Percentiles rank a stretch among this genome's conserved stretches.
Conservation (phyloP, 2,113 vertebrate species). For the Apodemus speciosus region DNA sequence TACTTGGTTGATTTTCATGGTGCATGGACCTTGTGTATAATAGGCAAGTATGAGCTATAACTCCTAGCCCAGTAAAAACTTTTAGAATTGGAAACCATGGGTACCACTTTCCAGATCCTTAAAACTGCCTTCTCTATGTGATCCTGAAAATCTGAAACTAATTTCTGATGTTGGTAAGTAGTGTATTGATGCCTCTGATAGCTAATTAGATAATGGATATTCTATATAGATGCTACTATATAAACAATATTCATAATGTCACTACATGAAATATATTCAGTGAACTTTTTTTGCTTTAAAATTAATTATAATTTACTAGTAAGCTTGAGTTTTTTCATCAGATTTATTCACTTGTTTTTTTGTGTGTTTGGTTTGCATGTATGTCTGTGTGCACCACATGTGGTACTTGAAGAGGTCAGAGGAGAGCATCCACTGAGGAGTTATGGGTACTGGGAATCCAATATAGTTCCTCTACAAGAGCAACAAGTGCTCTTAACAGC, state of each 20-base stretch:
- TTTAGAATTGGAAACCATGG: constrained; percentile 20
- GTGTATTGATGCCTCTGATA: background rate
- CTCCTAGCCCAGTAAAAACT: constrained; percentile 4
- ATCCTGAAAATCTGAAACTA: background rate
- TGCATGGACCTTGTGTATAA: background rate
- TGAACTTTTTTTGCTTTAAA: background rate
- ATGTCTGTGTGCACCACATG: background rate
- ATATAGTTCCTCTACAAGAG: background rate
- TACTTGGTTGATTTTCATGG: background rate
- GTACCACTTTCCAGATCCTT: background rate
- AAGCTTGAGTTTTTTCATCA: background rate
- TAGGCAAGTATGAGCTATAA: background rate
- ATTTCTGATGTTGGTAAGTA: background rate
- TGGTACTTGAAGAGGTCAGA: background rate
- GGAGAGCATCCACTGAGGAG: background rate
- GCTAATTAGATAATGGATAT: constrained; percentile 27
- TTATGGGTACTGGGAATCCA: background rate
- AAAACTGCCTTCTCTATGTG: constrained; percentile 21
- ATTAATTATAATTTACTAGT: constrained; percentile 48
- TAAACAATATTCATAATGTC: background rate
- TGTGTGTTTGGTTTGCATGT: background rate
- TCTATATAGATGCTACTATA: background rate
- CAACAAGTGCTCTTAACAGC: background rate
- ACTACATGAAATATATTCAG: constrained; percentile 10
- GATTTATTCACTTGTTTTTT: background rate